phyloP scores from a whole-genome alignment of 1,140 invertebrate species.

The Spodoptera litura region DNA sequence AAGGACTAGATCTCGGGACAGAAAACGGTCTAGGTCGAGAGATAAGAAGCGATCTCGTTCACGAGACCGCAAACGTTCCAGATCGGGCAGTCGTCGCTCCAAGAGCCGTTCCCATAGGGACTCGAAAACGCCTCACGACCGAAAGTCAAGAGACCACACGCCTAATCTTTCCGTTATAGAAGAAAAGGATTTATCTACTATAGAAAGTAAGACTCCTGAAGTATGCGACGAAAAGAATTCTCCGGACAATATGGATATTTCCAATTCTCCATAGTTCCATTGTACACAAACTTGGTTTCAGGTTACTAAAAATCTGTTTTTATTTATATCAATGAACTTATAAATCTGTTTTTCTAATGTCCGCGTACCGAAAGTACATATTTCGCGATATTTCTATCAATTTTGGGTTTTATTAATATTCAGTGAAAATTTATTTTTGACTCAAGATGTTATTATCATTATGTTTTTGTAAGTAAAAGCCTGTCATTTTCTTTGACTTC shows the following conservation, averaged over 20 bases:
- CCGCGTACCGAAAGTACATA: not conserved
- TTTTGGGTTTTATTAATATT: not conserved
- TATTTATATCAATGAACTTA: not conserved
- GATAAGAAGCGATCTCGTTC: conserved; percentile 82
- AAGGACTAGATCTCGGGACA: conserved; percentile 80
- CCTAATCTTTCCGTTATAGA: conserved; percentile 69
- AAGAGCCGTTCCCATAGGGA: conserved; percentile 77
- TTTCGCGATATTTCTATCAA: not conserved
- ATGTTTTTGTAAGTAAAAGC: conserved; percentile 4
- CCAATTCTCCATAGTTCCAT: conserved; percentile 79
- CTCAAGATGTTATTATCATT: not conserved
- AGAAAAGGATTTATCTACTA: conserved; percentile 66
- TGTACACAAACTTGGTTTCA: not conserved
- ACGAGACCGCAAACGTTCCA: conserved; percentile 78
- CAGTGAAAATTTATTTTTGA: not conserved
- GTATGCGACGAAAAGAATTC: conserved; percentile 79
- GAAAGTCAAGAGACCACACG: conserved; percentile 77
- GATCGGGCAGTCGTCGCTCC: conserved; percentile 74
- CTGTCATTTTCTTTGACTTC: not conserved
- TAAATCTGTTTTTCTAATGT: not conserved
- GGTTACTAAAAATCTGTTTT: not conserved
- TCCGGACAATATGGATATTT: conserved; percentile 86
- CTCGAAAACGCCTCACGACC: conserved; percentile 75
- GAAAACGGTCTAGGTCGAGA: conserved; percentile 76
- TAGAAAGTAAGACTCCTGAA: conserved; percentile 66